These are phyloP conservation scores for Ellobius talpinus DNA, from an alignment of 2,113 vertebrate species.

Conservation along the genomic window DNA sequence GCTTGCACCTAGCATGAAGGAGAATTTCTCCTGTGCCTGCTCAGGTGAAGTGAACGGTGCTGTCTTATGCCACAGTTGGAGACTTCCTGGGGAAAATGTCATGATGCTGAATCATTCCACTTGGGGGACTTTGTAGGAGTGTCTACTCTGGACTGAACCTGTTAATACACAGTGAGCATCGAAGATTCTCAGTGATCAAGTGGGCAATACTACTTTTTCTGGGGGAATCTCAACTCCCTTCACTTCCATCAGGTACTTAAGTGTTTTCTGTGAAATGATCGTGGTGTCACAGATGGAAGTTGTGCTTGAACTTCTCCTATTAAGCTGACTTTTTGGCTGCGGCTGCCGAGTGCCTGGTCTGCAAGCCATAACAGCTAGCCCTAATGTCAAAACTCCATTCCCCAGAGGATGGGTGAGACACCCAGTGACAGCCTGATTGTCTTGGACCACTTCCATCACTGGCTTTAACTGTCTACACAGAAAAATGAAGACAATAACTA, in stretches of 20 bases:
- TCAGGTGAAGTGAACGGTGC: not conserved
- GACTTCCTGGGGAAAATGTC: not conserved
- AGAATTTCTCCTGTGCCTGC: not conserved
- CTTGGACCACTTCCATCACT: not conserved
- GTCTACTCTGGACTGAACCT: not conserved
- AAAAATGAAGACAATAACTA: not conserved
- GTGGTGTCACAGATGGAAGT: not conserved
- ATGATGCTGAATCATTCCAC: not conserved
- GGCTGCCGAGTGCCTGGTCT: too few species aligned
- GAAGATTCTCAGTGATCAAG: not conserved
- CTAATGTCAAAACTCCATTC: not conserved
- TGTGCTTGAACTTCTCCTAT: too few species aligned
- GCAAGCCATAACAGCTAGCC: not conserved
- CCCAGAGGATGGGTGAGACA: not conserved
- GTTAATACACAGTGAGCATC: not conserved
- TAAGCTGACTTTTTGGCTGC: not conserved
- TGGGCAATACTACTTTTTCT: not conserved
- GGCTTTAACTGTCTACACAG: not conserved
- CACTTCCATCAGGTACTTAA: not conserved
- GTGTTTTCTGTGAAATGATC: not conserved
- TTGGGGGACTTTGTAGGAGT: not conserved
- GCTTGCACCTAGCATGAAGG: not conserved
- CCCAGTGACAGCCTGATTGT: not conserved
- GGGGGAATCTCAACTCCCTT: not conserved
- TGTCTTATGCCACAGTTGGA: not conserved